Base-by-base conservation (phyloP, 2,888 invertebrate species). In the Tryphoninae sp. region DNA sequence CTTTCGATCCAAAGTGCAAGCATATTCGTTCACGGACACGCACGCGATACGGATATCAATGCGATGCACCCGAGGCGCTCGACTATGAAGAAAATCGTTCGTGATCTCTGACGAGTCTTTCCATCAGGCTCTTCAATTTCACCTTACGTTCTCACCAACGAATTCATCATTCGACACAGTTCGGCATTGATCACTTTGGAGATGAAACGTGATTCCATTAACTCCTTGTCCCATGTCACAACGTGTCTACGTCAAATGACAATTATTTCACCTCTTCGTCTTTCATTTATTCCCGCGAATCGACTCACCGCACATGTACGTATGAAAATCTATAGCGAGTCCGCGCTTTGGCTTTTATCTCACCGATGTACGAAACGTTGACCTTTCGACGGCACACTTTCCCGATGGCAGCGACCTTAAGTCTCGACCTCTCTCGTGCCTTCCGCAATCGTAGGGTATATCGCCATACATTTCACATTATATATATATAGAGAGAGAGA, bases 321-420 rank as follows among this genome's bases (percentile, higher is more conserved):
- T 33, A 33, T 33, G 33, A 33, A 45, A 45, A 13, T 45, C 45
- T 45, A 45, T 13, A 58, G 19, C 59, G 68, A 67, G 68, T 40
- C 68, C 13, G 2, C 13, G 7, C 49, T 4, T 19, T 11, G 51
- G 1, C n/a, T 51, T 23, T 45, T 64, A 61, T 9, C 33, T 33
- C 33, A 33, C 33, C 33, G 33, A 68, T 59, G 45, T 55, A 68
- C 33, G 65, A 75, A 61, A 75, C 71, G 82, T 65, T 85, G 85
- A 86, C 86, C 86, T 86, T 86, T 86, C 76, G 68, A 83, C 83
- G 86, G 75, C 86, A 86, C 81, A 86, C 86, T 86, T 86, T 86
- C 86, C 82, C 83, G 78, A 83, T 79, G 82, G 58, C 68, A 64
- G 72, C 82, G 76, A 77, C 79, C 80, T 82, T 69, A 79, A 69